Evolutionary conservation across 2,113 vertebrate species (phyloP).

Genomic region (Crotalus tigris): DNA sequence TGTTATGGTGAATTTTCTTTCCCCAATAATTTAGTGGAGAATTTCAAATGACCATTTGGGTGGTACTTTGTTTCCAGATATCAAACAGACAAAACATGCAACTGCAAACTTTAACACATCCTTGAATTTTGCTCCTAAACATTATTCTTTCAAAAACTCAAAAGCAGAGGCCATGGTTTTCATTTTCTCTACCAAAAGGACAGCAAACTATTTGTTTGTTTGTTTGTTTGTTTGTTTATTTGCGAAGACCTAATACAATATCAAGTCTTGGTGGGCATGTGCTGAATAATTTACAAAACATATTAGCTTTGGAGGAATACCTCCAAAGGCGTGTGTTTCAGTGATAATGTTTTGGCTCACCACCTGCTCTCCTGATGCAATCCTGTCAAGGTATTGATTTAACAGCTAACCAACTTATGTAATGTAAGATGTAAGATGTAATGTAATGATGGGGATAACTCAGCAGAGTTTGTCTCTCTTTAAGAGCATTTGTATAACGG

Average conservation of each 20-base stretch:
- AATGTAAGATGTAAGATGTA: too few relatives aligned
- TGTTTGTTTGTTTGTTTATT: background rate
- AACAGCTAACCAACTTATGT: too few relatives aligned
- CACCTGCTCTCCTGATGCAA: constrained; percentile 56
- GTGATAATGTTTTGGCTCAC: constrained; percentile 44
- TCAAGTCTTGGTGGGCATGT: constrained; percentile 2
- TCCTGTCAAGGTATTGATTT: background rate
- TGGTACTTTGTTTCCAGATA: background rate
- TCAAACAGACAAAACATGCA: too few relatives aligned
- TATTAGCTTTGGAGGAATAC: constrained; percentile 37
- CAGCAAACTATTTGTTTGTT: background rate
- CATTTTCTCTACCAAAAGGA: background rate
- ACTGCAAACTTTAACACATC: background rate
- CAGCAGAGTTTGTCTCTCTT: too few relatives aligned
- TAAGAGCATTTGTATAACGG: too few relatives aligned
- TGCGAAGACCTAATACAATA: constrained; percentile 22
- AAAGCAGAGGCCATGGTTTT: background rate
- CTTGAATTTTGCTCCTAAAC: background rate
- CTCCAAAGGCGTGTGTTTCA: constrained; percentile 22
- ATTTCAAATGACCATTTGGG: background rate
- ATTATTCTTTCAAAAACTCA: background rate
- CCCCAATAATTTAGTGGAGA: background rate
- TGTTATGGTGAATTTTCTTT: background rate
- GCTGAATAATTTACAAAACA: constrained; percentile 58
- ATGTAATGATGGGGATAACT: too few relatives aligned